A percentile compares a stretch with the other conserved stretches of the same genome.
phyloP scores from a whole-genome alignment of 2,797 vertebrate species.

The Tokudaia muenninki region DNA sequence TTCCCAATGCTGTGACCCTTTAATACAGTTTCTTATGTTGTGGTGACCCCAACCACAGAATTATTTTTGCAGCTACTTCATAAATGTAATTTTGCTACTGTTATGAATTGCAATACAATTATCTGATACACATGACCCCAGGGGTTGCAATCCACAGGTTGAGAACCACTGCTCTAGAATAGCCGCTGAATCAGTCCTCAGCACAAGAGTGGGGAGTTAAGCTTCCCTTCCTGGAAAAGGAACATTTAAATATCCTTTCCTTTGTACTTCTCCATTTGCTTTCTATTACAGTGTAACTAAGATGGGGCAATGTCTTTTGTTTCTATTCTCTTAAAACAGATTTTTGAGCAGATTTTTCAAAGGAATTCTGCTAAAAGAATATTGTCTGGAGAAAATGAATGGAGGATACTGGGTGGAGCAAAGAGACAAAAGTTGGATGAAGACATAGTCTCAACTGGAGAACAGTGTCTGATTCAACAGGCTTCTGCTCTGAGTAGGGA shows the following conservation, averaged over 20 bases:
- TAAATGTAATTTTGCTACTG: neutral
- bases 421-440: neutral
- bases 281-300: neutral
- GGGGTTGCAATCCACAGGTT: neutral
- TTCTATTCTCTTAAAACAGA: neutral
- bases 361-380: neutral
- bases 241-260: neutral
- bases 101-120: neutral
- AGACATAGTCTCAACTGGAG: neutral
- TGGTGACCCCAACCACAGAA: neutral
- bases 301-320: neutral
- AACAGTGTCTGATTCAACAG: neutral
- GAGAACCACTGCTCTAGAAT: neutral
- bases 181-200: neutral
- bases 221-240: neutral
- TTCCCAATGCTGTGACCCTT: neutral
- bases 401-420: neutral
- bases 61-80: neutral
- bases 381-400: slow-evolving; percentile 7
- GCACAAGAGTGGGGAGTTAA: neutral
- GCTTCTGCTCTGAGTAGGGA: neutral
- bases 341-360: neutral
- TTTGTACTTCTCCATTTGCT: slow-evolving; percentile 20
- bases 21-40: neutral
- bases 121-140: neutral